Conservation (phyloP, 1,140 invertebrate genomes). For the Bombus pascuorum region DNA sequence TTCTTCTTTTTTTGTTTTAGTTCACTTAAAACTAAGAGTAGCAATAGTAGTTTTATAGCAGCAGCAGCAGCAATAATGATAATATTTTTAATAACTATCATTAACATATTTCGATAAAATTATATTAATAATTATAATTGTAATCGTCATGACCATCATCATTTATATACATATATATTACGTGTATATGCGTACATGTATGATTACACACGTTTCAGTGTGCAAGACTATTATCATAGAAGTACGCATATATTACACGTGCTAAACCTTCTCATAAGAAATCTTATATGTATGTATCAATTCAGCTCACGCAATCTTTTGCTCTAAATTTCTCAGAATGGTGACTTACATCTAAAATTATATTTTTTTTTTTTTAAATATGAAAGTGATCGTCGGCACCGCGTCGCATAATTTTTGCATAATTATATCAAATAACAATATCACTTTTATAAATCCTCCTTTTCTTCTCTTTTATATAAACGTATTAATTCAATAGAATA, state of each 20-base stretch:
- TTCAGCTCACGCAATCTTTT: conserved; percentile 39
- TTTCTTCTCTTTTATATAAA: neutral
- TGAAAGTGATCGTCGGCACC: conserved; percentile 53
- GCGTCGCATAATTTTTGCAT: conserved; percentile 50
- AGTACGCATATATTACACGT: conserved; percentile 50
- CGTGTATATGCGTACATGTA: conserved; percentile 59
- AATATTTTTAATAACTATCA: conserved; percentile 67
- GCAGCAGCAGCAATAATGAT: conserved; percentile 57
- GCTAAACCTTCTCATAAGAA: conserved; percentile 56
- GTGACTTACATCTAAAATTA: conserved; percentile 48
- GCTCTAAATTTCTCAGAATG: conserved; percentile 34
- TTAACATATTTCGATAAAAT: conserved; percentile 69
- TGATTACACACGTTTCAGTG: conserved; percentile 24
- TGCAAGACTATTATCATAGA: conserved; percentile 3
- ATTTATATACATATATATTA: conserved; percentile 67
- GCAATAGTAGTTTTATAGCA: conserved; percentile 59
- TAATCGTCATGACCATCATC: conserved; percentile 67
- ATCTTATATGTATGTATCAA: conserved; percentile 57
- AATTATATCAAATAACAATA: neutral
- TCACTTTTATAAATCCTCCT: neutral
- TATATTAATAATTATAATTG: conserved; percentile 71
- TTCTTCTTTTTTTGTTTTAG: conserved; percentile 36
- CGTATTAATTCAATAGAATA: neutral
- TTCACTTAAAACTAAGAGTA: conserved; percentile 55
- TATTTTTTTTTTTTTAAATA: conserved; percentile 29